Conservation (phyloP, 2,888 invertebrate genomes). For the Stenoptilia bipunctidactyla region DNA sequence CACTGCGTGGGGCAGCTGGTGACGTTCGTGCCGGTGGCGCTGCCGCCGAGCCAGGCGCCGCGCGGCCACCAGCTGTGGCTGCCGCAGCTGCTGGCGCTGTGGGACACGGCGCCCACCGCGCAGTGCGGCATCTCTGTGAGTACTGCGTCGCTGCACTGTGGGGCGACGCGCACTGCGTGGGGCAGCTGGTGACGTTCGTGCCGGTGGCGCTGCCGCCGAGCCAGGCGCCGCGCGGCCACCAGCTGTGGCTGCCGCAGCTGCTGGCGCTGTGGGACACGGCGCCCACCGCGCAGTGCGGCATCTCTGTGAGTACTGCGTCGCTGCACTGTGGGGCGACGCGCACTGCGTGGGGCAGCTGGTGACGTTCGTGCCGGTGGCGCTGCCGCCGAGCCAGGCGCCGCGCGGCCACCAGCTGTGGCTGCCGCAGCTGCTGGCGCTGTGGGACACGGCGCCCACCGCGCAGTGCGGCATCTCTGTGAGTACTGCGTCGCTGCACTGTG, state of each 20-base stretch:
- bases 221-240: conserved; percentile 88
- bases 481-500: conserved; percentile 79
- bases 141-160: conserved; percentile 79
- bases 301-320: conserved; percentile 72
- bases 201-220: conserved; percentile 87
- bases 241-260: conserved; percentile 80
- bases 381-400: conserved; percentile 92
- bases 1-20: conserved; percentile 82
- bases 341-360: conserved; percentile 82
- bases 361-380: conserved; percentile 80
- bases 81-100: conserved; percentile 78
- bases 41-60: conserved; percentile 92
- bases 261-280: conserved; percentile 85
- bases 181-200: conserved; percentile 77
- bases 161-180: conserved; percentile 83
- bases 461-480: conserved; percentile 68
- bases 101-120: conserved; percentile 85
- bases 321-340: conserved; percentile 81
- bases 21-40: conserved; percentile 80
- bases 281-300: conserved; percentile 76
- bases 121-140: conserved; percentile 68
- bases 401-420: conserved; percentile 83
- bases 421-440: conserved; percentile 78
- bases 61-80: conserved; percentile 83
- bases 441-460: conserved; percentile 85